phyloP scores from a whole-genome alignment of 2,113 vertebrate genomes.

The Microcebus ravelobensis region DNA sequence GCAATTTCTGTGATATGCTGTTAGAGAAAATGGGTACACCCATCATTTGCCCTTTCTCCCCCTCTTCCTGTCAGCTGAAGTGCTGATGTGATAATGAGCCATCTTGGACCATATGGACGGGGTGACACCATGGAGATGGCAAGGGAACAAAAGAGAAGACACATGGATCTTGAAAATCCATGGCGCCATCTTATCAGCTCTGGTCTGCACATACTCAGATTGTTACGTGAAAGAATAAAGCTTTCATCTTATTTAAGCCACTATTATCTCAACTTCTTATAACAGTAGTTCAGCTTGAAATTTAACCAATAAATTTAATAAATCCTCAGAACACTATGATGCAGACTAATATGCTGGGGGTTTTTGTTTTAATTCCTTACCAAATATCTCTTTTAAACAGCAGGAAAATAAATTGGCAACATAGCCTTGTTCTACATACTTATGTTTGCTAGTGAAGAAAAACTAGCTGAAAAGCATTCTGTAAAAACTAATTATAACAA shows the following conservation, averaged over 20 bases:
- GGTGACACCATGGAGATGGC: slow-evolving; percentile 61
- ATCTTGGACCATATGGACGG: not conserved
- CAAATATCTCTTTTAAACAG: not conserved
- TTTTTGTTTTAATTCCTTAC: not conserved
- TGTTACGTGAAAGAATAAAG: slow-evolving; percentile 40
- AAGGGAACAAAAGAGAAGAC: slow-evolving; percentile 55
- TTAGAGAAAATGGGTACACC: not conserved
- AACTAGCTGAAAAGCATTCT: not conserved
- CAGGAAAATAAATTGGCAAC: not conserved
- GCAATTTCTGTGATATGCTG: not conserved
- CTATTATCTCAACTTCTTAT: slow-evolving; percentile 28
- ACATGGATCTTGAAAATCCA: not conserved
- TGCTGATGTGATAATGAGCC: slow-evolving; percentile 64
- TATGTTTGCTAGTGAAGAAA: not conserved
- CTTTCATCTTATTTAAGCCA: slow-evolving; percentile 45
- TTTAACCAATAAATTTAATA: slow-evolving; percentile 30
- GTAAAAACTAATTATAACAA: not conserved
- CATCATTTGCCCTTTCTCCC: not conserved
- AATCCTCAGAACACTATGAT: not conserved
- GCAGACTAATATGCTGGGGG: not conserved
- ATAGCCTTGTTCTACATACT: not conserved
- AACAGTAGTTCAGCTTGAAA: slow-evolving; percentile 27
- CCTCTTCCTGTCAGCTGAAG: slow-evolving; percentile 49
- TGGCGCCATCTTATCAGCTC: slow-evolving; percentile 71
- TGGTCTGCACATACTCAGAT: not conserved